phyloP scores from a whole-genome alignment of 2,113 vertebrate species.

The Hyla sarda region DNA sequence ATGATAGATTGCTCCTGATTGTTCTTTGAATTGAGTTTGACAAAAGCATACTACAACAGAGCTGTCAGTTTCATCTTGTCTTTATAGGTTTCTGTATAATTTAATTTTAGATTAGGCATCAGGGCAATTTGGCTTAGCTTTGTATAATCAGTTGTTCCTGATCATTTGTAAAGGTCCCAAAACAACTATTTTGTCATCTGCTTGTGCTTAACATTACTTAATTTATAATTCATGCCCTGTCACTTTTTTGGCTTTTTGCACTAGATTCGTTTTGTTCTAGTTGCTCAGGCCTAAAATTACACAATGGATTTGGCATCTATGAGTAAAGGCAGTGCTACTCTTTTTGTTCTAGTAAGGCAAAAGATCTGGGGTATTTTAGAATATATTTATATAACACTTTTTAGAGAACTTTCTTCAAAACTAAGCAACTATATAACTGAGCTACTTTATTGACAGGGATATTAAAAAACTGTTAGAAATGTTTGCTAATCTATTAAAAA shows the following conservation, averaged over 20 bases:
- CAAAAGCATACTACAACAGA: not conserved
- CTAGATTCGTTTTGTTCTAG: not conserved
- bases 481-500: too few relatives aligned
- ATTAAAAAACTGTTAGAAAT: too few relatives aligned
- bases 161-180: not conserved
- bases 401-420: too few relatives aligned
- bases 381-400: not conserved
- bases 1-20: not conserved
- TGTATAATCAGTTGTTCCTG: not conserved
- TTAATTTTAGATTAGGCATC: not conserved
- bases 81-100: not conserved
- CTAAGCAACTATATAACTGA: too few relatives aligned
- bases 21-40: not conserved
- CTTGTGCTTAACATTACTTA: slow-evolving; percentile 6
- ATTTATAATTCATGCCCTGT: not conserved
- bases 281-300: not conserved
- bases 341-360: not conserved
- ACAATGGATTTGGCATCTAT: not conserved
- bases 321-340: not conserved
- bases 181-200: not conserved
- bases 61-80: not conserved
- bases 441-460: too few relatives aligned
- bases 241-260: not conserved
- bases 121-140: not conserved
- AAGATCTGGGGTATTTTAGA: not conserved